These are phyloP conservation scores for Ylistrum balloti DNA, from an alignment of 1,140 invertebrate genomes.

Conservation along the genomic window DNA sequence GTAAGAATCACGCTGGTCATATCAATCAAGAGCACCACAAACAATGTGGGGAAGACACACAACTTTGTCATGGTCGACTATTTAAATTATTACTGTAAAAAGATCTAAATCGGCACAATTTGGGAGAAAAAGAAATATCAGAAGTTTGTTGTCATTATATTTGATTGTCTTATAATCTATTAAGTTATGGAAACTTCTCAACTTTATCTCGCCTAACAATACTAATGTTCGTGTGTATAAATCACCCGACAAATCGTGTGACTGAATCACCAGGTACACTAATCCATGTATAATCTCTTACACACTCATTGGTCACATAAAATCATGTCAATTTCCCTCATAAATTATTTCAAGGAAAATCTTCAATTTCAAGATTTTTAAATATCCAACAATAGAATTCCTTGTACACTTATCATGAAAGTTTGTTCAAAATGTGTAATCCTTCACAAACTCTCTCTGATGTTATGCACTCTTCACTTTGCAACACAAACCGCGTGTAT, in stretches of 20 bases:
- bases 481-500: too few relatives aligned
- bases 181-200: background rate
- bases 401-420: background rate
- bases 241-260: background rate
- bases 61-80: background rate
- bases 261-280: slow-evolving; percentile 22
- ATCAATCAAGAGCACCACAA: background rate
- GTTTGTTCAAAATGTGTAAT: background rate
- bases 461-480: slow-evolving; percentile 17
- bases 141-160: background rate
- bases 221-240: background rate
- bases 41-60: background rate
- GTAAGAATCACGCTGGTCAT: slow-evolving; percentile 25
- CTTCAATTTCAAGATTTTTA: slow-evolving; percentile 36
- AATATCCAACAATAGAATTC: slow-evolving; percentile 26
- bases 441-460: background rate
- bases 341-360: background rate
- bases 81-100: background rate
- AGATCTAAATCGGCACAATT: background rate
- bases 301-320: slow-evolving; percentile 3
- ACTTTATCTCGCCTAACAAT: background rate
- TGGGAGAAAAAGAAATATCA: background rate
- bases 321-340: slow-evolving; percentile 1
- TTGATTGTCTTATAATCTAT: background rate
- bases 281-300: background rate